Evolutionary conservation across 2,113 vertebrate species (phyloP).

Genomic region (Rhinolophus sinicus): DNA sequence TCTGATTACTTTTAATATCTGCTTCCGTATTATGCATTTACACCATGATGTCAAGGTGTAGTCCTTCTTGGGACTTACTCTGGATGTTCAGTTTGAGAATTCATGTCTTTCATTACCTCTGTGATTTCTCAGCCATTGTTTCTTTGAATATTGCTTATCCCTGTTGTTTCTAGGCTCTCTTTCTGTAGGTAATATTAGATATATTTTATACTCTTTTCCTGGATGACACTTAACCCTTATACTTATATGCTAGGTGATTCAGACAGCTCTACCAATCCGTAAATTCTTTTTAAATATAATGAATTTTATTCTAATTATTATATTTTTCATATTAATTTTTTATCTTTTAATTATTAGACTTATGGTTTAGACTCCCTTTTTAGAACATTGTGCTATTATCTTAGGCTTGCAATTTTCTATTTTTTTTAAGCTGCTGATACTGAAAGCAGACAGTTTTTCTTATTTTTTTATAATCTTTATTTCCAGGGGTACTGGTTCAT

Average conservation of each 20-base stretch:
- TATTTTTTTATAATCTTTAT: background rate
- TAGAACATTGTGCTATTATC: background rate
- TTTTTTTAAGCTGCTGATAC: background rate
- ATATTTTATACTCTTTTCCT: background rate
- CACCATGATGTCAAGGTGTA: background rate
- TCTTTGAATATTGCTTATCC: background rate
- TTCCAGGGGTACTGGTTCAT: background rate
- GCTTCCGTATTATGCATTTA: background rate
- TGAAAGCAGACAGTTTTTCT: background rate
- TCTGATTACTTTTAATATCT: background rate
- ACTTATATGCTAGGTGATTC: background rate
- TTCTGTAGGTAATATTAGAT: background rate
- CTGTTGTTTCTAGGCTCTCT: background rate
- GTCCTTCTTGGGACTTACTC: background rate
- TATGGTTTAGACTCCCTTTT: background rate
- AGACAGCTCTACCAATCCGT: background rate
- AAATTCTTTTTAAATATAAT: conserved; percentile 7
- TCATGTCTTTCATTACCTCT: background rate
- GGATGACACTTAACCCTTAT: background rate
- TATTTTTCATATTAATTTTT: background rate
- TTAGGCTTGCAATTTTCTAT: fast-evolving
- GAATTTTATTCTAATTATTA: background rate
- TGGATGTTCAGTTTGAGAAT: background rate
- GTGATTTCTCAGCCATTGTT: background rate
- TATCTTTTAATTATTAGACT: background rate